A percentile compares a stretch with the other conserved stretches of the same genome.
Conservation (phyloP, 53 echinoderm and acorn worm genomes). For the Antedon mediterranea region DNA sequence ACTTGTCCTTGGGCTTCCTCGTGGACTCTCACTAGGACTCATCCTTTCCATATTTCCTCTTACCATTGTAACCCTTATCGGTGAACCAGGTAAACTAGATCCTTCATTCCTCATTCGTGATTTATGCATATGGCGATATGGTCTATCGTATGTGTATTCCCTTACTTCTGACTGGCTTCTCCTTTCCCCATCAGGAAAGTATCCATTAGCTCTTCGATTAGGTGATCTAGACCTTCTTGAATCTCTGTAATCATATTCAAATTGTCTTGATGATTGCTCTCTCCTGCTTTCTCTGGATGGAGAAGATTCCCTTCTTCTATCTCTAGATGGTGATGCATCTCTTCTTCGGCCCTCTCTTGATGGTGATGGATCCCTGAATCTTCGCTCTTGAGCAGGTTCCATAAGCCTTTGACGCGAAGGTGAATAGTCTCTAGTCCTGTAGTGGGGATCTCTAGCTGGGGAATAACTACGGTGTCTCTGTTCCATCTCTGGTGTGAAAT, state of each 20-base stretch:
- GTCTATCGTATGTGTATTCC: slow-evolving; percentile 73
- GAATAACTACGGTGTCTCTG: background rate
- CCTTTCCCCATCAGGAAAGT: slow-evolving; percentile 47
- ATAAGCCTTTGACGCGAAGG: background rate
- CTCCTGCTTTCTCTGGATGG: background rate
- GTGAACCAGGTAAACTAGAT: slow-evolving; percentile 87
- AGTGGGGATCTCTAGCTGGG: background rate
- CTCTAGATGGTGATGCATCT: slow-evolving; percentile 9
- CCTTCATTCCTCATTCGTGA: slow-evolving; percentile 38
- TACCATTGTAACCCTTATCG: slow-evolving; percentile 27
- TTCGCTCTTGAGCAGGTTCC: slow-evolving; percentile 9
- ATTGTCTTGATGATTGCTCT: background rate
- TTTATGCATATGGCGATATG: slow-evolving; percentile 39
- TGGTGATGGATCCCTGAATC: slow-evolving; percentile 14
- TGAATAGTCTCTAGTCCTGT: background rate
- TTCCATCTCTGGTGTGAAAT: background rate
- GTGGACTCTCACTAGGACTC: slow-evolving; percentile 5
- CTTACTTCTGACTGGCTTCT: slow-evolving; percentile 78
- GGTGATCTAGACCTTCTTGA: slow-evolving; percentile 77
- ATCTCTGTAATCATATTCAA: slow-evolving; percentile 50
- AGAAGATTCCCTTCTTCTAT: slow-evolving; percentile 4
- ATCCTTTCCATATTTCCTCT: background rate
- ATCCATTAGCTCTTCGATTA: slow-evolving; percentile 45
- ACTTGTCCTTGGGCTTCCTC: slow-evolving; percentile 83
- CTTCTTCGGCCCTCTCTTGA: slow-evolving; percentile 1